phyloP scores from a whole-genome alignment of 1,140 invertebrate genomes.

The Drosophila pachea region DNA sequence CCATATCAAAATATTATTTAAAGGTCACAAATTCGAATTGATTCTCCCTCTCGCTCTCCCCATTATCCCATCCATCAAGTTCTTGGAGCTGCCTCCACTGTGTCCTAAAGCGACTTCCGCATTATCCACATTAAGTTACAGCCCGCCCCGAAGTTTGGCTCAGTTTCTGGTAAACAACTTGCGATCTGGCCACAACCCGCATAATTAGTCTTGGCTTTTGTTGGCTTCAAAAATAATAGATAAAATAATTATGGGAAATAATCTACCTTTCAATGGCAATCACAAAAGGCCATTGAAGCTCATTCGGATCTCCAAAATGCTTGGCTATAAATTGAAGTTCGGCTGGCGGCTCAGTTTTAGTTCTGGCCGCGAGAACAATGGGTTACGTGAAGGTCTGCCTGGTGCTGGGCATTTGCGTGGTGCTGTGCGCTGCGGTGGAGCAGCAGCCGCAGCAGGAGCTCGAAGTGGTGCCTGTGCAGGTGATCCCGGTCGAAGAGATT shows the following conservation, averaged over 20 bases:
- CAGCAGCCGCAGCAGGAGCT: neutral
- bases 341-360: slow-evolving; percentile 27
- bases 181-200: neutral
- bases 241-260: slow-evolving; percentile 11
- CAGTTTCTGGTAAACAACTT: slow-evolving; percentile 37
- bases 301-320: slow-evolving; percentile 20
- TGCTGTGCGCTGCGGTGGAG: slow-evolving; percentile 8
- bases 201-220: slow-evolving; percentile 51
- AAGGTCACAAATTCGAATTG: no score
- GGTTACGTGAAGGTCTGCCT: slow-evolving; percentile 42
- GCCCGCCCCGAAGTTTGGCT: slow-evolving; percentile 12
- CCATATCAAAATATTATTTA: no score
- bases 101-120: slow-evolving; percentile 24
- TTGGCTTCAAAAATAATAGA: slow-evolving; percentile 34
- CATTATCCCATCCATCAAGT: no score
- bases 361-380: slow-evolving; percentile 39
- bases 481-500: no score
- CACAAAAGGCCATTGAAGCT: slow-evolving; percentile 55
- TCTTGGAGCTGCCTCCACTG: slow-evolving; percentile 9
- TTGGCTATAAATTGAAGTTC: slow-evolving; percentile 64
- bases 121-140: slow-evolving; percentile 10
- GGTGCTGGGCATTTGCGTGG: slow-evolving; percentile 25
- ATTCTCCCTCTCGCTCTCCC: no score
- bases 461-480: neutral
- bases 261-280: slow-evolving; percentile 62